Percentiles rank a stretch among this genome's conserved stretches.
phyloP scores from a whole-genome alignment of 2,888 invertebrate species.

The Habroteleia sp. region DNA sequence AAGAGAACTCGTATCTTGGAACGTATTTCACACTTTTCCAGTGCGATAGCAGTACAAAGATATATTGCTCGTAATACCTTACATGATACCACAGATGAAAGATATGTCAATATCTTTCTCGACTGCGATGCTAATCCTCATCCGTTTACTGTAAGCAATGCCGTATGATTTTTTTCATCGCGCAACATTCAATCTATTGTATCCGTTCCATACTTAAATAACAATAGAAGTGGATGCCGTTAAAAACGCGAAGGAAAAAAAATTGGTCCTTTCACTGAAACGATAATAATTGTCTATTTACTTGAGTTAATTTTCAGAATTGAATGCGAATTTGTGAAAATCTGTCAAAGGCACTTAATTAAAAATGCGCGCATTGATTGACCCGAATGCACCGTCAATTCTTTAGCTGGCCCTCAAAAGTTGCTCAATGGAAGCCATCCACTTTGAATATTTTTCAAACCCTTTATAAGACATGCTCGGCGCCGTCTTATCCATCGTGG shows the following conservation, averaged over 20 bases:
- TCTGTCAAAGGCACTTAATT: constrained; percentile 6
- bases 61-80: constrained; percentile 42
- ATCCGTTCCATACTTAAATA: too few relatives aligned
- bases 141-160: constrained; percentile 23
- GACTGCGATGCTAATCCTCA: constrained; percentile 34
- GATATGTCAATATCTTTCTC: constrained; percentile 49
- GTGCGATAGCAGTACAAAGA: constrained; percentile 44
- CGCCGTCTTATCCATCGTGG: constrained; percentile 34
- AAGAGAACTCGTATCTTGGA: constrained; percentile 32
- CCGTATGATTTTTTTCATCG: constrained; percentile 1
- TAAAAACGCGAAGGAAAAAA: too few relatives aligned
- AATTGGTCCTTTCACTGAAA: too few relatives aligned
- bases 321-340: background rate
- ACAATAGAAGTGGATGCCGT: too few relatives aligned
- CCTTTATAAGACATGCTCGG: constrained; percentile 17
- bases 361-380: constrained; percentile 22
- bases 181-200: background rate
- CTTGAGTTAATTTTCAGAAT: too few relatives aligned
- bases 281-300: too few relatives aligned
- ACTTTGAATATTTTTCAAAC: constrained; percentile 47
- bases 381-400: constrained; percentile 26
- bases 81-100: constrained; percentile 21
- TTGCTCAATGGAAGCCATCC: constrained; percentile 12
- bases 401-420: constrained; percentile 20
- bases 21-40: constrained; percentile 43